Evolutionary conservation across 1,140 invertebrate genomes (phyloP).

Genomic region (Zaprionus lachaisei): DNA sequence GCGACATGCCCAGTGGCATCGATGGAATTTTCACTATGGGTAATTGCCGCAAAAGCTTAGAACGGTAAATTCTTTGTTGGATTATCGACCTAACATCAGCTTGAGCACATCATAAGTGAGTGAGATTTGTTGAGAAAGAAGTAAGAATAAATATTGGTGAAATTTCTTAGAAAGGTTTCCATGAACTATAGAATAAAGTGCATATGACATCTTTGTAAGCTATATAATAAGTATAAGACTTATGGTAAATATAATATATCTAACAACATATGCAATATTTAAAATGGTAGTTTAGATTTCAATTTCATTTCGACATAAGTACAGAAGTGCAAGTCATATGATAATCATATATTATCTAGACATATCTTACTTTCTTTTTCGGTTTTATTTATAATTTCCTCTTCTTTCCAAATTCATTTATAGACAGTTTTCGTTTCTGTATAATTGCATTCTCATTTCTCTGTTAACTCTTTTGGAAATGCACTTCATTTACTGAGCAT

Average conservation of each 20-base stretch:
- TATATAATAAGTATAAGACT: too few relatives aligned
- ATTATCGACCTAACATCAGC: not conserved
- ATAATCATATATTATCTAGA: not conserved
- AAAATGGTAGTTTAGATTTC: not conserved
- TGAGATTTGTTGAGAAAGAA: not conserved
- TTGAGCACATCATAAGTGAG: not conserved
- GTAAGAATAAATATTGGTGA: not conserved
- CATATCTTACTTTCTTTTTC: not conserved
- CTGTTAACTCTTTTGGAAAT: not conserved
- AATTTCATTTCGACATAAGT: not conserved
- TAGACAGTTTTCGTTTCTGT: not conserved
- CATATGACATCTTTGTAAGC: too few relatives aligned
- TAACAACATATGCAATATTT: too few relatives aligned
- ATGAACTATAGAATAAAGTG: too few relatives aligned
- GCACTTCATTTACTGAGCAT: not conserved
- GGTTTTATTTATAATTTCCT: not conserved
- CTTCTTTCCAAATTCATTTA: not conserved
- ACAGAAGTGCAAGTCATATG: not conserved
- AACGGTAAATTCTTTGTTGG: constrained; percentile 45
- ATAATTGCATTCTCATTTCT: not conserved
- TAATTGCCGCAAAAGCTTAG: constrained; percentile 27
- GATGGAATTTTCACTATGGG: constrained; percentile 37
- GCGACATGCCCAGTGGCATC: constrained; percentile 42
- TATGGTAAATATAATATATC: too few relatives aligned
- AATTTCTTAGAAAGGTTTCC: not conserved